Conservation (phyloP, 2,113 vertebrate genomes). For the Corythoichthys haematopterus region DNA sequence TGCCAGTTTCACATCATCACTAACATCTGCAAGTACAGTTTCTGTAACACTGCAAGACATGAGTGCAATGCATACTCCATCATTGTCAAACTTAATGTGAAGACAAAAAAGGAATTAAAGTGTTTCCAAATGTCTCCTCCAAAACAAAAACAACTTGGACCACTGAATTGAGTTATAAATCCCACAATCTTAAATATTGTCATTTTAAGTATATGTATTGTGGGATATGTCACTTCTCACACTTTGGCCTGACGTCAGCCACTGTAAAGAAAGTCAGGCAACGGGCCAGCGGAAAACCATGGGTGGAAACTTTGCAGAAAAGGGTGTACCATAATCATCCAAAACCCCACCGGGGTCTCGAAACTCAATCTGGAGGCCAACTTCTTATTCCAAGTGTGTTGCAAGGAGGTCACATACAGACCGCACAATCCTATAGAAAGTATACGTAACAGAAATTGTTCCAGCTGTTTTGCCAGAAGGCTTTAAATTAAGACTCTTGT, state of each 20-base stretch:
- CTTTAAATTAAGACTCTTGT: slow-evolving; percentile 46
- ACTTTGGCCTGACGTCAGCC: slow-evolving; percentile 54
- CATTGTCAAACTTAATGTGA: background rate
- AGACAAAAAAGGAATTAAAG: slow-evolving; percentile 1
- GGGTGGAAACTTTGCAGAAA: slow-evolving; percentile 57
- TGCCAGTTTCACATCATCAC: background rate
- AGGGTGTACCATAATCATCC: slow-evolving; percentile 50
- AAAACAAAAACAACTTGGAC: slow-evolving; percentile 9
- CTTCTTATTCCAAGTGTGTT: slow-evolving; percentile 31
- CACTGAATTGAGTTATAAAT: slow-evolving; percentile 31
- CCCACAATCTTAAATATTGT: slow-evolving; percentile 23
- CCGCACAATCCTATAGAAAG: slow-evolving; percentile 24
- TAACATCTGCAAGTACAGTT: slow-evolving; percentile 3
- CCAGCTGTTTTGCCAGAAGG: slow-evolving; percentile 33
- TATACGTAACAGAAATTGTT: slow-evolving; percentile 41
- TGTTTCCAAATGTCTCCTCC: background rate
- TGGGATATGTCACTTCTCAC: slow-evolving; percentile 53
- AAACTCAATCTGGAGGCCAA: slow-evolving; percentile 34
- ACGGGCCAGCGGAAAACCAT: slow-evolving; percentile 35
- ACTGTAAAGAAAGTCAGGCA: slow-evolving; percentile 48
- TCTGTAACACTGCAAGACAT: background rate
- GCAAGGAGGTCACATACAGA: slow-evolving; percentile 46
- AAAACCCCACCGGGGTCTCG: slow-evolving; percentile 36
- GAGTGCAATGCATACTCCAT: too few relatives aligned
- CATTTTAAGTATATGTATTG: slow-evolving; percentile 11